Base-by-base conservation (phyloP, 2,797 vertebrate genomes). In the Chanos chanos region DNA sequence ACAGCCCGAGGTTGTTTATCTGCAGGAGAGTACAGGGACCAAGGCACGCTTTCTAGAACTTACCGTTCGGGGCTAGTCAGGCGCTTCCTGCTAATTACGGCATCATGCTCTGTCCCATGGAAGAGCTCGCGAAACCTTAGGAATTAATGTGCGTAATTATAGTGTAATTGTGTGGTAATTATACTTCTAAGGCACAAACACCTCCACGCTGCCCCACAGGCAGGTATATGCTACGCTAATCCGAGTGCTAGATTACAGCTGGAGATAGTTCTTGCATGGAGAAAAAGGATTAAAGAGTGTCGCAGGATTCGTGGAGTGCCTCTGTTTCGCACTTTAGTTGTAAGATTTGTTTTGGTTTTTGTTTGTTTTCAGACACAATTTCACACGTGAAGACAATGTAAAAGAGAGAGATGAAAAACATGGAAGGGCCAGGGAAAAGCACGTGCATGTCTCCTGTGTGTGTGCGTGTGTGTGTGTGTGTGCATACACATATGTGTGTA, bases 1-100 rank as follows among this genome's bases (percentile, higher is more conserved):
- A 58, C 77, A 71, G 87, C 86, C 79, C 62, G 75, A 81, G 84
- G 87, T 83, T 85, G 86, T 88, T 85, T 87, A 83, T 86, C 79
- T 74, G 74, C 55, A 43, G 66, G 75, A 76, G 77, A 82, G 80
- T 18, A 12, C 44, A 51, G 80, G 70, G 75, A 75, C 74, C 77
- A 62, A 66, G 73, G 73, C 77, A 66, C 18, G 33, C 41, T 76
- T 77, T 78, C 64, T 82, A 81, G 86, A 83, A 79, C 79, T 75
- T 84, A 77, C 76, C 82, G 70, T 77, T 66, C 44, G 48, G 41
- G 58, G 74, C 73, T 71, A 64, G 68, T 74, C 72, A 75, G 45
- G 60, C 79, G 71, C 70, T 73, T 63, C 59, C 70, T 30, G 55
- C 81, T 87, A 86, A 87, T 87, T 83, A 83, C 76, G 77, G 77